Percentiles rank a stretch among this genome's conserved stretches.
Evolutionary conservation across 2,113 vertebrate genomes (phyloP).

Genomic region (Camelus dromedarius): DNA sequence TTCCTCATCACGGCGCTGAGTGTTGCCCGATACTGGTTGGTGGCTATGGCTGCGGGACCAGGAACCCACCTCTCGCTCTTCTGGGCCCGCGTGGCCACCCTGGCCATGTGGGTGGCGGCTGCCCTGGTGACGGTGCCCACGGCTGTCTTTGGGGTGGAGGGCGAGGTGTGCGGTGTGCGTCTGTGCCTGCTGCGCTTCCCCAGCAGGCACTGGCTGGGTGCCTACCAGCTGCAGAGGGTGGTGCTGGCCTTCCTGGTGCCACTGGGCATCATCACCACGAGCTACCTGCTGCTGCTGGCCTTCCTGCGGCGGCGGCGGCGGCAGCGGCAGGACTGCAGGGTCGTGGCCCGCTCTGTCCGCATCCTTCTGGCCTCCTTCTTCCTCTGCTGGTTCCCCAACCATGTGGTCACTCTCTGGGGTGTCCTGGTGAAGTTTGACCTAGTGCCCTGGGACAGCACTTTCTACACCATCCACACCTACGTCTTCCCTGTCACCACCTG

Average conservation of each 20-base stretch:
- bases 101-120: conserved; percentile 59
- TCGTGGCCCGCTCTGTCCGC: conserved; percentile 38
- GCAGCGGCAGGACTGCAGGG: neutral
- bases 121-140: conserved; percentile 59
- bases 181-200: conserved; percentile 77
- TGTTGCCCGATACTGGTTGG: conserved; percentile 57
- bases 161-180: neutral
- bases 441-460: conserved; percentile 43
- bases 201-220: conserved; percentile 38
- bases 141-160: conserved; percentile 49
- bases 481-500: conserved; percentile 72
- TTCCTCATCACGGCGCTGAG: conserved; percentile 73
- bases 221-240: conserved; percentile 80
- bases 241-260: conserved; percentile 69
- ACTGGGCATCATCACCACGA: conserved; percentile 58
- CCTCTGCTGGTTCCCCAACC: conserved; percentile 82
- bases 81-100: conserved; percentile 1
- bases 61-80: conserved; percentile 14
- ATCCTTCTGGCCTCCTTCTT: conserved; percentile 73
- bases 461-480: conserved; percentile 60
- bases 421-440: conserved; percentile 74
- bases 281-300: conserved; percentile 74
- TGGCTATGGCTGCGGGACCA: conserved; percentile 60
- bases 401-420: conserved; percentile 75
- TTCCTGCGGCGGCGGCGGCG: conserved; percentile 40